These are phyloP conservation scores for Acanthiza pusilla DNA, from an alignment of 2,797 vertebrate species.

Conservation along the genomic window DNA sequence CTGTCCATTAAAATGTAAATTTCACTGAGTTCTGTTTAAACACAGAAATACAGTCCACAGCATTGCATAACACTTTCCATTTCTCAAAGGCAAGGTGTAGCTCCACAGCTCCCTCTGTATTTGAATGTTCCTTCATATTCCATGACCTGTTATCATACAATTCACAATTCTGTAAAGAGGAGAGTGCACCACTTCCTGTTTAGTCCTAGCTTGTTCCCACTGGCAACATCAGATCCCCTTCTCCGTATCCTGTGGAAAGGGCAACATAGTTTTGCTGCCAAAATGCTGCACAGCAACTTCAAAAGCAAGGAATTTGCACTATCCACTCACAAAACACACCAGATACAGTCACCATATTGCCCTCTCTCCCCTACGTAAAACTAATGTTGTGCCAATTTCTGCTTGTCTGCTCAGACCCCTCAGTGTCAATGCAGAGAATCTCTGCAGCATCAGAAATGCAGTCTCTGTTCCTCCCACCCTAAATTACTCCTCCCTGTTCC, in stretches of 20 bases:
- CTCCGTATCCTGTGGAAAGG: background rate
- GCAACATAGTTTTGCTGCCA: background rate
- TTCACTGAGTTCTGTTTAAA: background rate
- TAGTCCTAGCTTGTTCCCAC: background rate
- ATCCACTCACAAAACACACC: background rate
- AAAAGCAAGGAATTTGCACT: background rate
- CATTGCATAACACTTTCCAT: background rate
- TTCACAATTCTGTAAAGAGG: background rate
- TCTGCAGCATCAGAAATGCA: background rate
- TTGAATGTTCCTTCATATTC: background rate
- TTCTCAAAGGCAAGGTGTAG: background rate
- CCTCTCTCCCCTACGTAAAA: background rate
- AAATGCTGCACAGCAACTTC: background rate
- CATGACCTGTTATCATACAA: background rate
- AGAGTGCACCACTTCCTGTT: background rate
- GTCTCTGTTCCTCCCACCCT: background rate
- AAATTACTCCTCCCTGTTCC: background rate
- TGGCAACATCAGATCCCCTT: background rate
- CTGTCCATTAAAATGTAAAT: background rate
- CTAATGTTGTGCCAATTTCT: background rate
- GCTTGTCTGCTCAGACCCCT: background rate
- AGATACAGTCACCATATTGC: background rate
- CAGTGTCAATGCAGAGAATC: background rate
- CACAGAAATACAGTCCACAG: background rate
- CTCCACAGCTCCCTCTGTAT: background rate